These are phyloP conservation scores for Pachypanchax playfairii DNA, from an alignment of 2,113 vertebrate species.

Conservation along the genomic window DNA sequence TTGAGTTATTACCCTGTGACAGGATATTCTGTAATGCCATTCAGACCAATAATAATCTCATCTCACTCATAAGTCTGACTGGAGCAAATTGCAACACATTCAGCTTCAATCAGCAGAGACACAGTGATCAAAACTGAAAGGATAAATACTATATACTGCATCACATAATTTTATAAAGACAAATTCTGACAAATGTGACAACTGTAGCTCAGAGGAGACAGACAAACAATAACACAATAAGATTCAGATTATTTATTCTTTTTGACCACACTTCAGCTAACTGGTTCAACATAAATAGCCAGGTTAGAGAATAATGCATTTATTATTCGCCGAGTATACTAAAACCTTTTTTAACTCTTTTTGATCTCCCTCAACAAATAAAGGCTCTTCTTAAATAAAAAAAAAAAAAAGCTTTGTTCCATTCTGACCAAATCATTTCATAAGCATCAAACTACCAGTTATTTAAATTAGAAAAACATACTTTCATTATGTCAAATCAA, in stretches of 20 bases:
- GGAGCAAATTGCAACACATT: constrained; percentile 59
- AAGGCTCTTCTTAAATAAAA: neutral
- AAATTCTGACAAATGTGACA: neutral
- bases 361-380: neutral
- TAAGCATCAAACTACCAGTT: no score
- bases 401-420: neutral
- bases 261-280: neutral
- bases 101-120: constrained; percentile 47
- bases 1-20: constrained; percentile 57
- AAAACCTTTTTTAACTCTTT: neutral
- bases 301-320: neutral
- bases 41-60: constrained; percentile 61
- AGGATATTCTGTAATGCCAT: constrained; percentile 60
- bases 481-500: neutral
- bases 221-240: neutral
- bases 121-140: constrained; percentile 31
- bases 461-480: no score
- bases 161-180: constrained; percentile 7
- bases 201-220: neutral
- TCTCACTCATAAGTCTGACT: constrained; percentile 55
- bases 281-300: neutral
- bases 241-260: neutral
- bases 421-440: no score
- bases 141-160: constrained; percentile 32
- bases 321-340: neutral